Conservation (phyloP, 2,888 invertebrate species). For the Euclidia mi region DNA sequence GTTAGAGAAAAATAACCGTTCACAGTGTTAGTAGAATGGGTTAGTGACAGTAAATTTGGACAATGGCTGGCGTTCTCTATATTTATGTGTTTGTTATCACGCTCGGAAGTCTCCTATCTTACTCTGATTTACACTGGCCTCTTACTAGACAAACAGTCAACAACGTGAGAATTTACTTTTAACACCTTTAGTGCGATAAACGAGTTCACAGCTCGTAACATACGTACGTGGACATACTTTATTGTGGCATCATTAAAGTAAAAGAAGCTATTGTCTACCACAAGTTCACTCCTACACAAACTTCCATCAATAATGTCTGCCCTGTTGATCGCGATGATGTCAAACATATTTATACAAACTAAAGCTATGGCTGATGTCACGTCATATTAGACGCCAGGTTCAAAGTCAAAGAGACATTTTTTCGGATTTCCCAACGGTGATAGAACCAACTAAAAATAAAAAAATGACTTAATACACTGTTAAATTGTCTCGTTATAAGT, state of each 20-base stretch:
- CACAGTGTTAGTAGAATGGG: conserved; percentile 67
- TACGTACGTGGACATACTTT: conserved; percentile 43
- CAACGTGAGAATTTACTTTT: conserved; percentile 73
- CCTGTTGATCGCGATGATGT: conserved; percentile 21
- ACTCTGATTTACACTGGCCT: conserved; percentile 79
- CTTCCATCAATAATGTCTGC: conserved; percentile 4
- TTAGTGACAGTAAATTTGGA: conserved; percentile 79
- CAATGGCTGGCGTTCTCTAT: conserved; percentile 78
- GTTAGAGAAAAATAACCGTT: conserved; percentile 69
- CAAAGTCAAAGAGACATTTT: conserved; percentile 66
- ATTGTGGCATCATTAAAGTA: conserved; percentile 35
- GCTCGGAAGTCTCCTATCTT: conserved; percentile 79
- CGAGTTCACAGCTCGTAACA: conserved; percentile 62
- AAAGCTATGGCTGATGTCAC: conserved; percentile 46
- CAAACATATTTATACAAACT: conserved; percentile 37
- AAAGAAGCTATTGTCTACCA: conserved; percentile 11
- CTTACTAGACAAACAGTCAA: conserved; percentile 78
- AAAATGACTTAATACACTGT: conserved; percentile 82
- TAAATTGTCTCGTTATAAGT: conserved; percentile 85
- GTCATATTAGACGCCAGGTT: conserved; percentile 50
- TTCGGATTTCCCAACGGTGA: conserved; percentile 75
- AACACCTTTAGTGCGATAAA: conserved; percentile 71
- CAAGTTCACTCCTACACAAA: not conserved
- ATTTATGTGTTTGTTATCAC: conserved; percentile 87
- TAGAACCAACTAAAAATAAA: conserved; percentile 81